Conservation (phyloP, 2,888 invertebrate genomes). For the Cryptocheilus praepositus region DNA sequence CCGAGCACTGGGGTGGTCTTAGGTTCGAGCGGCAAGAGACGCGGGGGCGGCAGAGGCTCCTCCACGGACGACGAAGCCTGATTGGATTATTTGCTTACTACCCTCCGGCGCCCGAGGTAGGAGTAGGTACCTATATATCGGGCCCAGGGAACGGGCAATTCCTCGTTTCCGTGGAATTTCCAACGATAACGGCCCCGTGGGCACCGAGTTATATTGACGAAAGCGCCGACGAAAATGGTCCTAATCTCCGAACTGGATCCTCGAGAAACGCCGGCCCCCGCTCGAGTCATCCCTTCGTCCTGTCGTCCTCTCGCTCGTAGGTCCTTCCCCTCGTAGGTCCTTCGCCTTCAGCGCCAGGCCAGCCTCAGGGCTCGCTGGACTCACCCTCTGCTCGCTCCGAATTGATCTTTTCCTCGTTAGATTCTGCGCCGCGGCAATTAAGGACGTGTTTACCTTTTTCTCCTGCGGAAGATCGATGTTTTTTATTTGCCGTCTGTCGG, state of each 20-base stretch:
- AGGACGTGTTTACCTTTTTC: too few species aligned
- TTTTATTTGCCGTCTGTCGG: too few species aligned
- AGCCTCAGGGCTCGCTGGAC: too few species aligned
- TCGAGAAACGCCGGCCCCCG: neutral
- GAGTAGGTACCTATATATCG: slow-evolving; percentile 31
- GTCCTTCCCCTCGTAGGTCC: too few species aligned
- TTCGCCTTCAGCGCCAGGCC: too few species aligned
- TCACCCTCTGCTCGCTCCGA: too few species aligned
- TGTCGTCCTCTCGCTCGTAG: too few species aligned
- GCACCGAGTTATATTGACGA: slow-evolving; percentile 36
- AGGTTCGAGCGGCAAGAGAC: neutral
- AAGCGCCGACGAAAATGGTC: slow-evolving; percentile 39
- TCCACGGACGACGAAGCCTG: slow-evolving; percentile 41
- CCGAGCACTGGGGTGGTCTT: slow-evolving; percentile 1
- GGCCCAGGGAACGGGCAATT: slow-evolving; percentile 28
- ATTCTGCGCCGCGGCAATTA: too few species aligned
- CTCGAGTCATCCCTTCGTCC: too few species aligned
- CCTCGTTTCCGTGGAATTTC: slow-evolving; percentile 48
- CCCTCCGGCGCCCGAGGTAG: slow-evolving; percentile 40
- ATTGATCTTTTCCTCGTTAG: too few species aligned
- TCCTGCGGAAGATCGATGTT: too few species aligned
- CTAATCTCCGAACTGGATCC: slow-evolving; percentile 43
- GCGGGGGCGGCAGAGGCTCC: slow-evolving; percentile 10
- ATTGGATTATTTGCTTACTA: slow-evolving; percentile 67
- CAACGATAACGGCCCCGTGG: slow-evolving; percentile 51